Base-by-base conservation (phyloP, 2,888 invertebrate species). In the Geophilus truncorum region DNA sequence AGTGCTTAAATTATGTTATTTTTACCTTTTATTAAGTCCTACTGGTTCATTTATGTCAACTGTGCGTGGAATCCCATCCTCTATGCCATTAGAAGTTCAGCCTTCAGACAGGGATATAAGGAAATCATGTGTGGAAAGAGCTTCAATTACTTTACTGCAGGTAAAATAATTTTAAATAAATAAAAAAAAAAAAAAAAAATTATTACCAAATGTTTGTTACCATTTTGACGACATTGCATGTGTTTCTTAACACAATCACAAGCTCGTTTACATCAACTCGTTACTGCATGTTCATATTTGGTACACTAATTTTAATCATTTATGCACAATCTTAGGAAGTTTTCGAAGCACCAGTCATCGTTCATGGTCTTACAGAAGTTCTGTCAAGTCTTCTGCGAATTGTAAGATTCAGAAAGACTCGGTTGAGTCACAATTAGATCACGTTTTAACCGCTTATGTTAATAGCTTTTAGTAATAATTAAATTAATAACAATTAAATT, bases 61-160 rank as follows among this genome's bases (percentile, higher is more conserved):
- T 86, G 86, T 57, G 87, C 87, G 15, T 87, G 86, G 83, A 88
- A 88, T 81, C 88, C 88, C 0, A 86, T 88, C 70, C 87, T 88
- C 80, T 88, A 88, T 81, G 88, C 87, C 0, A 85, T 87, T 83
- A 83, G 87, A 32, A 84, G 84, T 80, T 83, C 84, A 21, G 83
- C 84, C 2, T 84, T 84, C 81, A 82, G 84, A 9, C 82, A 84
- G 70, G 84, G 84, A n/a, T 84, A 84, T 78, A 81, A 82, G 45
- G 83, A 84, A 77, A 84, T 84, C 28, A 82, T 84, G 79, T 84
- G 83, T 70, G 82, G 83, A 15, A 36, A 77, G n/a, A 70, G 28
- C 10, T 70, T 70, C 21, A 62, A 40, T 51, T 51, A 51, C 51
- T 51, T 51, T 18, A 51, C 1, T 6, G 51, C 51, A 70, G 70